These are phyloP conservation scores for Antennarius maculatus DNA, from an alignment of 2,797 vertebrate species.

Conservation along the genomic window DNA sequence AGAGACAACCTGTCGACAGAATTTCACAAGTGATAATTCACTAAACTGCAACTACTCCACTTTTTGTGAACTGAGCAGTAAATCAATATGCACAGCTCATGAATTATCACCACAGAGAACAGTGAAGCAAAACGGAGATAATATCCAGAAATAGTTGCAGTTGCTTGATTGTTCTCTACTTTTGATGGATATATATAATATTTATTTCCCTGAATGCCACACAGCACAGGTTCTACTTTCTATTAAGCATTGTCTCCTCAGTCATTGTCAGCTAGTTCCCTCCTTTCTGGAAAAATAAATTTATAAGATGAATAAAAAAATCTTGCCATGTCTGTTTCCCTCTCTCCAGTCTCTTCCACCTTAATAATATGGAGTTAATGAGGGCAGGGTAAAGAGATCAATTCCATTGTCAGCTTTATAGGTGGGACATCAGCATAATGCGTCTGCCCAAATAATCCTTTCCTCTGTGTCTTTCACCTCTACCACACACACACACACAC, in stretches of 20 bases:
- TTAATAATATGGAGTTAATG: conserved; percentile 60
- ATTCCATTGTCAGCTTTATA: conserved; percentile 54
- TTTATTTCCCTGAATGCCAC: conserved; percentile 11
- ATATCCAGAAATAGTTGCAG: conserved; percentile 46
- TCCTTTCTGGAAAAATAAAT: neutral
- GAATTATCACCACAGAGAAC: conserved; percentile 37
- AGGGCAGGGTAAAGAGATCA: conserved; percentile 60
- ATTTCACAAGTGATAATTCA: conserved; percentile 60
- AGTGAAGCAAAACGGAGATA: conserved; percentile 19
- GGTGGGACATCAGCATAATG: conserved; percentile 38
- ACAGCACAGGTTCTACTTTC: conserved; percentile 10
- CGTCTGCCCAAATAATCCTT: conserved; percentile 55
- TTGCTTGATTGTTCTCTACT: conserved; percentile 26
- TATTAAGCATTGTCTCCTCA: conserved; percentile 4
- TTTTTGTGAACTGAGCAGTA: conserved; percentile 40
- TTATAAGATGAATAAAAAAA: neutral
- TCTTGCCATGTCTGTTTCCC: neutral
- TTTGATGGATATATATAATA: conserved; percentile 10
- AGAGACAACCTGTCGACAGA: conserved; percentile 45
- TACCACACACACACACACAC: conserved; percentile 37
- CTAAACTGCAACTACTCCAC: conserved; percentile 22
- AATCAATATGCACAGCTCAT: conserved; percentile 25
- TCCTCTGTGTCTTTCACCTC: conserved; percentile 6
- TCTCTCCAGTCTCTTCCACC: conserved; percentile 17
- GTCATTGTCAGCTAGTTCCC: conserved; percentile 10